Percentiles rank a stretch among this genome's conserved stretches.
phyloP scores from a whole-genome alignment of 92 coral and sea anemone species.

The Zoanthus sociatus region DNA sequence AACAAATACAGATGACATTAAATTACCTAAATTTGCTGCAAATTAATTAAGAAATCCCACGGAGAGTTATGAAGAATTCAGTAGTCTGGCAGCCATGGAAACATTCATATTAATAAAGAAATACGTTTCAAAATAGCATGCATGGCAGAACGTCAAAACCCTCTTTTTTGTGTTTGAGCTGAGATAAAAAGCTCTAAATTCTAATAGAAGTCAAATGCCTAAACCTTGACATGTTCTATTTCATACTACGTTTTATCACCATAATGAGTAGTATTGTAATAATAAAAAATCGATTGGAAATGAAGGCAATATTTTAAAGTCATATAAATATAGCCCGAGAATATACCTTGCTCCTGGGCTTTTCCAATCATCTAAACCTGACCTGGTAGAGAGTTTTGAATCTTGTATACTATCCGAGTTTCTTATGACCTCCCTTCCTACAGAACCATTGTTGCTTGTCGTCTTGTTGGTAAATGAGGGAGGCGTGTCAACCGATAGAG shows the following conservation, averaged over 20 bases:
- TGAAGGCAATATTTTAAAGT: neutral
- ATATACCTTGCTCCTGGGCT: constrained; percentile 37
- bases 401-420: neutral
- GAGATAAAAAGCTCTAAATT: no score
- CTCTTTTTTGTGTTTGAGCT: no score
- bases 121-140: no score
- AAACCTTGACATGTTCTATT: no score
- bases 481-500: neutral
- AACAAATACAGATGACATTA: neutral
- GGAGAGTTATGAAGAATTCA: no score
- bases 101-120: no score
- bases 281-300: neutral
- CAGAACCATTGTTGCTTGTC: neutral
- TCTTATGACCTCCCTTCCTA: neutral
- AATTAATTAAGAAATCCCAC: no score
- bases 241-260: no score
- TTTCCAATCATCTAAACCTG: constrained; percentile 7
- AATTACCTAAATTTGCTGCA: neutral
- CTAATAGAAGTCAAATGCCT: no score
- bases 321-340: neutral
- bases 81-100: no score
- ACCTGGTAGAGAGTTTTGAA: neutral
- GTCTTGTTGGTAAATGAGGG: neutral
- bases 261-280: neutral
- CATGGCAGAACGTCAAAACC: no score